Evolutionary conservation across 2,797 vertebrate genomes (phyloP).

Genomic region (Alauda arvensis): DNA sequence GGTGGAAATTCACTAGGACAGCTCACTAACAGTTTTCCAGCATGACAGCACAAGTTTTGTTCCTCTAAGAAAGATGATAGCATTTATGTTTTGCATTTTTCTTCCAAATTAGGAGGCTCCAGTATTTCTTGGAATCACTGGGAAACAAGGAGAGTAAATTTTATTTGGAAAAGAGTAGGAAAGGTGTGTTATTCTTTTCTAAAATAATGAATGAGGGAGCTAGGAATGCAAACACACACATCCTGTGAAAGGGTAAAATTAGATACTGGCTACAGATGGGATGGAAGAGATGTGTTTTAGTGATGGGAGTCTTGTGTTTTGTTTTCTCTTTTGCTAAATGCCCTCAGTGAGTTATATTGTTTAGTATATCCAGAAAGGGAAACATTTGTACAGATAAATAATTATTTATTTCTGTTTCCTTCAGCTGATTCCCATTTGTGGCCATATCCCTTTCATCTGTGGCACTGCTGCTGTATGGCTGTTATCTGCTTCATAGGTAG

Average conservation of each 20-base stretch:
- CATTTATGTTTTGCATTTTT: neutral
- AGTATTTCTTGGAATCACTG: neutral
- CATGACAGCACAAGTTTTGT: neutral
- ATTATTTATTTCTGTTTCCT: neutral
- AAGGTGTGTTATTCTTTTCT: neutral
- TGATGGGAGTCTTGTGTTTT: neutral
- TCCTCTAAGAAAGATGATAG: neutral
- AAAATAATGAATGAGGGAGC: neutral
- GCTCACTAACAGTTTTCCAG: neutral
- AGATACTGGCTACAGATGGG: neutral
- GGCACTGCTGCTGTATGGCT: neutral
- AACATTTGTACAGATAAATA: neutral
- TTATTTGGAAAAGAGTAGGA: neutral
- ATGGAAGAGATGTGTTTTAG: neutral
- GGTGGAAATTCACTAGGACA: neutral
- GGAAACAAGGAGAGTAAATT: neutral
- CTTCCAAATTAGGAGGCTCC: neutral
- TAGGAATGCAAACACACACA: neutral
- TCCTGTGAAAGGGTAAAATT: neutral
- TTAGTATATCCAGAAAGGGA: neutral
- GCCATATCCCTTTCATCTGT: neutral
- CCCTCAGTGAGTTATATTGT: neutral
- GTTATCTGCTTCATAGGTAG: neutral
- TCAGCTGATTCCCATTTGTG: neutral
- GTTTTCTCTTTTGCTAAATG: neutral